Evolutionary conservation across 2,113 vertebrate genomes (phyloP).

Genomic region (Drymodes brunneopygia): DNA sequence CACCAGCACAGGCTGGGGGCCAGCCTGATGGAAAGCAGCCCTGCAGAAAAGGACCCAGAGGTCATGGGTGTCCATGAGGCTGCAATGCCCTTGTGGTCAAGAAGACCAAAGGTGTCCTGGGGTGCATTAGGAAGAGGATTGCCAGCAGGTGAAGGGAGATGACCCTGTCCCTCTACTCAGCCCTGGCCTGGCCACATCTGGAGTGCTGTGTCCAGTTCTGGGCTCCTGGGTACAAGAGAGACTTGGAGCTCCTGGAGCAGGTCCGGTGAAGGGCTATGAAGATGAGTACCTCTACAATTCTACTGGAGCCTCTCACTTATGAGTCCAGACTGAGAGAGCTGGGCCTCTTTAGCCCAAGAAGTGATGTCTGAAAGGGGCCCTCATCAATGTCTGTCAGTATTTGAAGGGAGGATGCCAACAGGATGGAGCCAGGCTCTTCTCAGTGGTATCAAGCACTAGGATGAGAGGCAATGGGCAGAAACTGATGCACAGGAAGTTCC

Average conservation of each 20-base stretch:
- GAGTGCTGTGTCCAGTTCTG: not conserved
- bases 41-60: not conserved
- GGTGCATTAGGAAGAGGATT: not conserved
- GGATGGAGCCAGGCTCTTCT: not conserved
- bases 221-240: not conserved
- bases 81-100: not conserved
- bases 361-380: not conserved
- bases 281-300: not conserved
- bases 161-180: not conserved
- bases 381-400: not conserved
- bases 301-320: not conserved
- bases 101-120: accelerated
- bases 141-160: not conserved
- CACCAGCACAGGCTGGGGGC: not conserved
- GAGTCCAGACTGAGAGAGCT: not conserved
- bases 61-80: not conserved
- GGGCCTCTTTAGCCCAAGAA: not conserved
- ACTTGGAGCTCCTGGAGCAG: not conserved
- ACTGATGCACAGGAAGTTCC: not conserved
- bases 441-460: not conserved
- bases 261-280: accelerated
- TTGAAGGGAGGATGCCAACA: not conserved
- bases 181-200: not conserved
- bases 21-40: not conserved
- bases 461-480: accelerated